Base-by-base conservation (phyloP, 2,797 vertebrate species). In the Cynodonichthys magdalenae region DNA sequence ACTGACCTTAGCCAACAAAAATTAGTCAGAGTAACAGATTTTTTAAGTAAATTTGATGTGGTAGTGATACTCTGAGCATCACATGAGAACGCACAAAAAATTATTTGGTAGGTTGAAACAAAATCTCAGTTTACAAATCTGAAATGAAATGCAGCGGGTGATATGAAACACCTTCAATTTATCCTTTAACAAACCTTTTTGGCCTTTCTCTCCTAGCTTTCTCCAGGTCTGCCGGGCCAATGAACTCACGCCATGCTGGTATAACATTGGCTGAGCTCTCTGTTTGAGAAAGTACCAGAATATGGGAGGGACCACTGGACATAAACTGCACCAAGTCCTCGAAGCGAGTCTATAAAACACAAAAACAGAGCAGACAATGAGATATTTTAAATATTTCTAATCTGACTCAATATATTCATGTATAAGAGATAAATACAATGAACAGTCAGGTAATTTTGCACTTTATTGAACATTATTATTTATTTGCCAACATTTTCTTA, bases 301-400 rank as follows among this genome's bases (percentile, higher is more conserved):
- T 71, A 57, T 90, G 93, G 64, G 92, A 94, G 0, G 93, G 94
- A 31, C 95, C 95, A 19, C 95, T 94, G 68, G 93, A 94, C 95
- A 96, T 95, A 58, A 95, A 94, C 66, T 83, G 87, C 10, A 96
- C 87, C 85, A 96, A 81, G 73, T 95, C 93, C 73, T 94, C 90
- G 77, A 95, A 96, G 77, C 76, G 87, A 6, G 80, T 87, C 95
- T 96, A 52, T 10, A 79, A 83, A 66, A 20, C 55, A 70, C n/a
- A 57, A 63, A 69, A 19, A 75, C 45, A 83, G n/a, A 75, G 39
- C 74, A 59, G 17, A 86, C 2, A 24, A 24, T 2, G 24, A 2
- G 3, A 24, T 24, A 24, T 24, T 24, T 24, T 24, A 24, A 34
- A 42, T 18, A 14, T 57, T 57, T 31, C 17, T 51, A 10, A 20